These are phyloP conservation scores for Leucopsar rothschildi DNA, from an alignment of 2,113 vertebrate genomes.

Conservation along the genomic window DNA sequence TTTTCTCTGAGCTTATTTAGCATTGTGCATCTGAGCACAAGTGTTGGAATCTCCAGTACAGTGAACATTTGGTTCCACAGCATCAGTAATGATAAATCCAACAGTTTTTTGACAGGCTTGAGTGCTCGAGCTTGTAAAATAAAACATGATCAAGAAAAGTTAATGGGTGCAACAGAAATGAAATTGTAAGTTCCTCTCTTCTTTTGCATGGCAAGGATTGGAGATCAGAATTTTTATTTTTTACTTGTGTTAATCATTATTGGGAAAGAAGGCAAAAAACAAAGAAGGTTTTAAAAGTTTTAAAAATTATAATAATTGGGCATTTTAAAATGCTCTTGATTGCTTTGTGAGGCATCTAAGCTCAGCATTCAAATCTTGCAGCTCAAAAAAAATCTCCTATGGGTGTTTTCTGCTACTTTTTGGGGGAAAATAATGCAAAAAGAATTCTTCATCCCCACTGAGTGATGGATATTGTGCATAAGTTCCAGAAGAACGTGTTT, in stretches of 20 bases:
- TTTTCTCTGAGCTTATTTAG: background rate
- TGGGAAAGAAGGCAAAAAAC: background rate
- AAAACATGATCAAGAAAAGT: background rate
- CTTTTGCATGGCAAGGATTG: background rate
- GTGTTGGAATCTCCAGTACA: background rate
- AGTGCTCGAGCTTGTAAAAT: background rate
- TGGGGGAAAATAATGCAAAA: accelerated
- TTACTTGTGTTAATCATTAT: background rate
- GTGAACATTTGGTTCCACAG: background rate
- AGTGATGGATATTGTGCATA: background rate
- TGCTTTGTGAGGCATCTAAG: background rate
- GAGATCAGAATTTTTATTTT: background rate
- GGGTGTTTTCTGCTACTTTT: background rate
- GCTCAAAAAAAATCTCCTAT: background rate
- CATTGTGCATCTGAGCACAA: background rate
- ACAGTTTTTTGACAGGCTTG: background rate
- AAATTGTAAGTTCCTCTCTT: background rate
- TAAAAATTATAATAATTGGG: background rate
- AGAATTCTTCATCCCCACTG: background rate
- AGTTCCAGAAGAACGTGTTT: background rate
- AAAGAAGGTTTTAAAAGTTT: background rate
- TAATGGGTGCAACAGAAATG: background rate
- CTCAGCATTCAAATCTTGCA: background rate
- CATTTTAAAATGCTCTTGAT: background rate
- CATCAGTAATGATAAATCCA: background rate